phyloP scores from a whole-genome alignment of 2,797 vertebrate species.

The Sebastes matsubarae region DNA sequence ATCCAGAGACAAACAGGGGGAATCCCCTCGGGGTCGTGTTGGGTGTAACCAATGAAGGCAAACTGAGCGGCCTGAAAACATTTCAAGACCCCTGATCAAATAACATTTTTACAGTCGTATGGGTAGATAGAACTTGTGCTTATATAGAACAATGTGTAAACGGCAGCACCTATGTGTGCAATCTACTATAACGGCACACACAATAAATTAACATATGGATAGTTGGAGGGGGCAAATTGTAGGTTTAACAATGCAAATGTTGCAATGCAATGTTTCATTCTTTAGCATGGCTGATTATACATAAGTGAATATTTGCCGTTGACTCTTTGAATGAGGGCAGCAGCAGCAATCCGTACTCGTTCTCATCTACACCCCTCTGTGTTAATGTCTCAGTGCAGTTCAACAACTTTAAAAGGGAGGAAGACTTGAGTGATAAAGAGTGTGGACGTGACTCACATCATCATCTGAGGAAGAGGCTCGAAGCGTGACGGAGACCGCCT shows the following conservation, averaged over 20 bases:
- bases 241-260: not conserved
- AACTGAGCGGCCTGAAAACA: not conserved
- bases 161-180: not conserved
- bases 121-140: not conserved
- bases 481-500: conserved; percentile 63
- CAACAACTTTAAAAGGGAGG: not conserved
- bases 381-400: not conserved
- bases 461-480: conserved; percentile 75
- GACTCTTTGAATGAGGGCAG: not conserved
- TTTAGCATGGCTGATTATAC: not conserved
- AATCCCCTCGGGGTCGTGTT: not conserved
- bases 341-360: not conserved
- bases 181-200: not conserved
- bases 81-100: not conserved
- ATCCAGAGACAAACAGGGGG: not conserved
- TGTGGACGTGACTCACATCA: conserved; percentile 86
- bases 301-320: not conserved
- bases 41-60: not conserved
- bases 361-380: not conserved
- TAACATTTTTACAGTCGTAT: not conserved
- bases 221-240: not conserved
- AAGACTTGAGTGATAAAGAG: not conserved
- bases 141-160: not conserved
- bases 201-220: not conserved
- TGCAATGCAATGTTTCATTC: not conserved